These are phyloP conservation scores for Vireo griseus DNA, from an alignment of 2,797 vertebrate genomes.

Conservation along the genomic window DNA sequence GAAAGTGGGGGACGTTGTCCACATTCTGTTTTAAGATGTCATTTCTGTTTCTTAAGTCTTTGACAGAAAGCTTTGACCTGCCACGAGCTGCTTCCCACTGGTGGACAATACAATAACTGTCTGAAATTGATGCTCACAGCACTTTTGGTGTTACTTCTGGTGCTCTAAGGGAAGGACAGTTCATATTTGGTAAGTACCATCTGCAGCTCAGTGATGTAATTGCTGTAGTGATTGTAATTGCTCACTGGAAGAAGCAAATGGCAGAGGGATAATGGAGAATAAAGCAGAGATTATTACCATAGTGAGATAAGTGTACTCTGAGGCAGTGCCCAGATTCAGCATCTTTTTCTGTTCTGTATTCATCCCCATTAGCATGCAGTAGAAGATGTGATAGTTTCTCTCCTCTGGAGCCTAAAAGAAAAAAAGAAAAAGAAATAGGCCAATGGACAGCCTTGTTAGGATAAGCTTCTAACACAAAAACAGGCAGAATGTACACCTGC, in stretches of 20 bases:
- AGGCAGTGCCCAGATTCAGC: conserved; percentile 83
- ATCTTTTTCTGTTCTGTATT: conserved; percentile 86
- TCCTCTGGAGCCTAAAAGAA: conserved; percentile 83
- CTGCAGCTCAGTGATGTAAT: background rate
- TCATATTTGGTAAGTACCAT: background rate
- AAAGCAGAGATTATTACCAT: conserved; percentile 74
- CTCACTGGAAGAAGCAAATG: background rate
- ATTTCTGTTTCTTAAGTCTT: background rate
- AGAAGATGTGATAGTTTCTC: conserved; percentile 97
- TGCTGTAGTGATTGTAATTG: background rate
- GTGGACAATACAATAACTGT: background rate
- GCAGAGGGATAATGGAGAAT: background rate
- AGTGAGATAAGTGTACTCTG: conserved; percentile 89
- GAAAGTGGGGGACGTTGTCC: background rate
- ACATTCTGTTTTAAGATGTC: background rate
- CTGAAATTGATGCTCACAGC: background rate
- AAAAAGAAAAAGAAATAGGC: background rate
- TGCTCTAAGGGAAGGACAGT: background rate
- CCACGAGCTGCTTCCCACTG: background rate
- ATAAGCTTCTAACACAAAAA: background rate
- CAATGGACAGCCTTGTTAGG: background rate
- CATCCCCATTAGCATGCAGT: conserved; percentile 95
- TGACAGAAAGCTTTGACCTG: background rate
- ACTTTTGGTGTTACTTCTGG: background rate
- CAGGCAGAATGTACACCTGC: background rate